Conservation (phyloP, 2,113 vertebrate species). For the Catharus bicknelli region DNA sequence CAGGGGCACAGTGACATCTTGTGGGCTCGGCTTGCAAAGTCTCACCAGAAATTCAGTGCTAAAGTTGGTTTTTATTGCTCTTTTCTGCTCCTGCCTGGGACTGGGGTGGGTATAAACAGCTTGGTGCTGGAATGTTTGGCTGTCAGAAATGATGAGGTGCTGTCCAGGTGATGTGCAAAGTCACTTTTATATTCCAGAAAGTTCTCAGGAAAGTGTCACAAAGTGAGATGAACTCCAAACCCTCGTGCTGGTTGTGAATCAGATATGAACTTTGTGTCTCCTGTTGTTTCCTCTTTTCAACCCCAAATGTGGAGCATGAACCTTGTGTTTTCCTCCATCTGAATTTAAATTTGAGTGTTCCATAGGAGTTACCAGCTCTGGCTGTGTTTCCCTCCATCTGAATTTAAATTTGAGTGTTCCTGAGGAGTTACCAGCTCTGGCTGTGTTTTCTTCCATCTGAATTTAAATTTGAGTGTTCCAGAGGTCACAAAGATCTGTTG, state of each 20-base stretch:
- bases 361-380: not conserved
- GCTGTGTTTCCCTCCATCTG: not conserved
- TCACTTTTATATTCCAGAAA: not conserved
- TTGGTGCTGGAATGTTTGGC: fast-evolving
- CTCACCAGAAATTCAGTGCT: fast-evolving
- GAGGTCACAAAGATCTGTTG: too few relatives aligned
- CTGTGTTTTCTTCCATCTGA: not conserved
- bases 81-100: fast-evolving
- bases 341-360: not conserved
- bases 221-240: not conserved
- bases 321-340: not conserved
- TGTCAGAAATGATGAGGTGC: fast-evolving
- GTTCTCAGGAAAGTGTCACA: not conserved
- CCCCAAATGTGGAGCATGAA: fast-evolving
- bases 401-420: not conserved
- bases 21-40: constrained; percentile 29
- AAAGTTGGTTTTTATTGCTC: fast-evolving
- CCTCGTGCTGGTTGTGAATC: fast-evolving
- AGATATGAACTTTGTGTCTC: fast-evolving
- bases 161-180: too few relatives aligned
- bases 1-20: constrained; percentile 67
- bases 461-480: too few relatives aligned
- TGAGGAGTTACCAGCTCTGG: not conserved
- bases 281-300: not conserved
- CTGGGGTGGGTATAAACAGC: fast-evolving